Conservation (phyloP, 1,140 invertebrate genomes). For the Chironomus tepperi region DNA sequence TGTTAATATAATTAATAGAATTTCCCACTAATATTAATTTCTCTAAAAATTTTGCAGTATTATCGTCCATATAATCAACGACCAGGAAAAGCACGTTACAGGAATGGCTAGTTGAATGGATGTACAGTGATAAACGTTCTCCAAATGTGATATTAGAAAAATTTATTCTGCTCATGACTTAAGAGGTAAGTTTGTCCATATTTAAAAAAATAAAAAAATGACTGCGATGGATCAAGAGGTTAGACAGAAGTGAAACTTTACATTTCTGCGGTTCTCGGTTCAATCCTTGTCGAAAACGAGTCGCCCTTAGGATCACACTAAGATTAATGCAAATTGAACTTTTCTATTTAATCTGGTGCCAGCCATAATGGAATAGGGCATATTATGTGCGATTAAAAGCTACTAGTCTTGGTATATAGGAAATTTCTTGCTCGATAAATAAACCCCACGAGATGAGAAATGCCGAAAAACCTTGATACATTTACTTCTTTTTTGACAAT, state of each 20-base stretch:
- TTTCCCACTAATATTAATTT: neutral
- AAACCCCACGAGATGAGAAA: conserved; percentile 20
- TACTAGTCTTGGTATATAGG: conserved; percentile 18
- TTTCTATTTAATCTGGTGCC: conserved; percentile 17
- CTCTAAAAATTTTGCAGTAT: neutral
- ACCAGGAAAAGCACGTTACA: neutral
- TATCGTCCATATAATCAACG: neutral
- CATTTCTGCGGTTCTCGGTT: neutral
- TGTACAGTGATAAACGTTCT: neutral
- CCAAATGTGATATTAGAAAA: neutral
- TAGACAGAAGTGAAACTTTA: neutral
- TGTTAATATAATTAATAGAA: neutral
- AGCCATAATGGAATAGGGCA: conserved; percentile 1
- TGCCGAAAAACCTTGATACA: conserved; percentile 21
- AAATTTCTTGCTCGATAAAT: conserved; percentile 21
- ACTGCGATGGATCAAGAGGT: neutral
- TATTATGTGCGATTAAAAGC: conserved; percentile 21
- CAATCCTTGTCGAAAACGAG: neutral
- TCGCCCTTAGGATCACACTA: conserved; percentile 15
- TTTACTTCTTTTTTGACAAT: neutral
- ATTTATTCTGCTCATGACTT: neutral
- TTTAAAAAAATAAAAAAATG: neutral
- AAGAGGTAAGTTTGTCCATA: neutral
- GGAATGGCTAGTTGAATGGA: neutral
- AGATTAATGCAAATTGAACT: conserved; percentile 14